Evolutionary conservation across 2,888 invertebrate species (phyloP).

Genomic region (Metalampra italica): DNA sequence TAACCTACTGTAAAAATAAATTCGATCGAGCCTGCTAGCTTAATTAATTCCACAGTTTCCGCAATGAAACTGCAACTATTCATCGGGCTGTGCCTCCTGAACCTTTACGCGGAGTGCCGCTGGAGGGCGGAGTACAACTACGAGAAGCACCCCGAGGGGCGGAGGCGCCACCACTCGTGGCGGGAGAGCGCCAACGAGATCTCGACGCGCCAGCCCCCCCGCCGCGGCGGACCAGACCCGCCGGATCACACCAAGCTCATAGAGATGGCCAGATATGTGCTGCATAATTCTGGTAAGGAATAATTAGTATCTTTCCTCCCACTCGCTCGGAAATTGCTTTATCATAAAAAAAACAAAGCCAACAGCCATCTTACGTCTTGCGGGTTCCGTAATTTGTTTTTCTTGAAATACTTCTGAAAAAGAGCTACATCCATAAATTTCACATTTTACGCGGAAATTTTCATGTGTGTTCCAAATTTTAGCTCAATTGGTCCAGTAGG

Average conservation of each 20-base stretch:
- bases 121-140: slow-evolving; percentile 20
- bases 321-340: no score
- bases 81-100: slow-evolving; percentile 23
- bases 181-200: slow-evolving; percentile 42
- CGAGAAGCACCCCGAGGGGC: slow-evolving; percentile 6
- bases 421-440: no score
- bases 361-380: neutral
- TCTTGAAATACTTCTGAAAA: no score
- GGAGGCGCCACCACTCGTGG: slow-evolving; percentile 10
- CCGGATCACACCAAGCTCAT: slow-evolving; percentile 81
- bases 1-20: no score
- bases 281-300: slow-evolving; percentile 82
- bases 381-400: no score
- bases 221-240: slow-evolving; percentile 43
- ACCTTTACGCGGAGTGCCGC: slow-evolving; percentile 29
- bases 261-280: slow-evolving; percentile 84
- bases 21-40: no score
- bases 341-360: no score
- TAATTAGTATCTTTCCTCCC: slow-evolving; percentile 3
- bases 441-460: no score
- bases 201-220: slow-evolving; percentile 17
- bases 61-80: slow-evolving; percentile 35
- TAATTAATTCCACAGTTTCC: neutral
- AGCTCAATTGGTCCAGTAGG: no score
- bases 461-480: no score